phyloP scores from a whole-genome alignment of 2,113 vertebrate species.

The Lagopus leucura region DNA sequence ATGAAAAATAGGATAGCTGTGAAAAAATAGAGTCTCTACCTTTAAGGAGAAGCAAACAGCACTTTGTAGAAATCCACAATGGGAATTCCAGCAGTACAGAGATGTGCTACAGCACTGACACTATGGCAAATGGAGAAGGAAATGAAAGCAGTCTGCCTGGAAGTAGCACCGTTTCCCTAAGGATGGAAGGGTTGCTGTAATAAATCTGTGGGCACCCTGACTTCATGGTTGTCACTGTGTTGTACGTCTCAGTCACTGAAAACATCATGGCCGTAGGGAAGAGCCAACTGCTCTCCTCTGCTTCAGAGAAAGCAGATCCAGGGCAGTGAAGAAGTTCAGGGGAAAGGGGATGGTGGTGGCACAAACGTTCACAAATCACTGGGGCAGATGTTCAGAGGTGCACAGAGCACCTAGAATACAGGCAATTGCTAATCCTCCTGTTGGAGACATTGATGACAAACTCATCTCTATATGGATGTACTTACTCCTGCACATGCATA shows the following conservation, averaged over 20 bases:
- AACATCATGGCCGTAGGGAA: not conserved
- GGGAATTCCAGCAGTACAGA: not conserved
- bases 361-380: not conserved
- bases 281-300: not conserved
- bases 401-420: not conserved
- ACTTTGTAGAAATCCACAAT: not conserved
- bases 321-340: not conserved
- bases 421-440: not conserved
- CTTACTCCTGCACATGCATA: not conserved
- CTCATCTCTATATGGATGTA: not conserved
- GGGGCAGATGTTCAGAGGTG: not conserved
- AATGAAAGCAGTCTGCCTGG: not conserved
- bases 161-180: not conserved
- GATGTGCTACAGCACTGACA: not conserved
- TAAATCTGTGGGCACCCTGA: not conserved
- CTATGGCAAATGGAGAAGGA: not conserved
- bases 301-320: not conserved
- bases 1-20: not conserved
- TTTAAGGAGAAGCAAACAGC: not conserved
- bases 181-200: fast-evolving
- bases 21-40: not conserved
- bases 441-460: not conserved
- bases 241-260: not conserved
- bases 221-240: not conserved
- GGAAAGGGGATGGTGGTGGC: not conserved